phyloP scores from a whole-genome alignment of 2,113 vertebrate genomes.

The Onychostruthus taczanowskii region DNA sequence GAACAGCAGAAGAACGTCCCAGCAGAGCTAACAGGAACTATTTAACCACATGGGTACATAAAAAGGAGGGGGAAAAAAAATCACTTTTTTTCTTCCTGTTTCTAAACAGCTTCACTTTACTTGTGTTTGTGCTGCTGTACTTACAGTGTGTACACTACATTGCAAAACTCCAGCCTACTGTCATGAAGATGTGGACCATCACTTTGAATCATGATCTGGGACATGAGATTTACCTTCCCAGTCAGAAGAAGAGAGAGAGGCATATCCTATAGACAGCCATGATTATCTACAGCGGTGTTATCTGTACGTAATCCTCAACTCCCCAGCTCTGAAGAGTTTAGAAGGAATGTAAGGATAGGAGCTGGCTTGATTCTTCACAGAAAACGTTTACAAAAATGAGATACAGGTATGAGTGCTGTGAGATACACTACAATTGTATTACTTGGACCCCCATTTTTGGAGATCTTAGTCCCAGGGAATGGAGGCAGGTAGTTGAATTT shows the following conservation, averaged over 20 bases:
- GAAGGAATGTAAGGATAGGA: neutral
- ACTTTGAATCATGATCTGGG: neutral
- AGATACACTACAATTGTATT: neutral
- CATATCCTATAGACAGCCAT: neutral
- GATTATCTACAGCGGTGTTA: neutral
- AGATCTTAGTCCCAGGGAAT: neutral
- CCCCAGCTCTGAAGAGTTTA: neutral
- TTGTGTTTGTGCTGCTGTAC: neutral
- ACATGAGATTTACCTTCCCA: neutral
- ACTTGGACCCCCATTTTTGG: neutral
- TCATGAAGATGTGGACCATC: neutral
- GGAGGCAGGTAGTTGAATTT: neutral
- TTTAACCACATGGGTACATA: neutral
- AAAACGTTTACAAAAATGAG: neutral
- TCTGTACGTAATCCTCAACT: neutral
- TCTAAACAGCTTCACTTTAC: neutral
- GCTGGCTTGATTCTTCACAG: neutral
- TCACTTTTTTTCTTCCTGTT: accelerated
- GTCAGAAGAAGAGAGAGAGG: neutral
- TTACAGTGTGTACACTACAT: neutral
- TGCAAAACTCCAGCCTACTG: neutral
- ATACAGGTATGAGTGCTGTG: neutral
- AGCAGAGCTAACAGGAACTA: neutral
- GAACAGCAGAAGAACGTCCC: neutral
- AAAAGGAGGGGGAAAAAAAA: neutral